Conservation (phyloP, 2,113 vertebrate species). For the Monarcha castaneiventris region DNA sequence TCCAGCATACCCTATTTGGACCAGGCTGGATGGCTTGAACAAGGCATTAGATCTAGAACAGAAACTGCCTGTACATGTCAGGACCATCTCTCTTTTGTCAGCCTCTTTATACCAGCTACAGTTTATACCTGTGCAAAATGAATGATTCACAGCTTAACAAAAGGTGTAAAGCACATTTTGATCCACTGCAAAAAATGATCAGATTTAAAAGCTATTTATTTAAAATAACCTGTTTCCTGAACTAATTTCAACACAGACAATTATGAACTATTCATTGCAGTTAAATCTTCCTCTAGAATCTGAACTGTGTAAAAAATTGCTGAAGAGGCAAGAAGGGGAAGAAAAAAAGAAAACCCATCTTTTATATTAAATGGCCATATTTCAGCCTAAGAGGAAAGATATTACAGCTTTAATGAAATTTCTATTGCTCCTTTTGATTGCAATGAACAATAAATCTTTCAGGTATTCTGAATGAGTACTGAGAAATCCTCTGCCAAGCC, state of each 20-base stretch:
- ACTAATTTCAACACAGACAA: neutral
- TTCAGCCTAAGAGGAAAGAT: neutral
- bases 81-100: neutral
- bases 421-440: neutral
- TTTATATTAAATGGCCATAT: neutral
- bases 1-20: constrained; percentile 43
- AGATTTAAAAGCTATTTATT: neutral
- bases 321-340: neutral
- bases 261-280: neutral
- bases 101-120: neutral
- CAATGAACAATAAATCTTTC: neutral
- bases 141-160: neutral
- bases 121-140: neutral
- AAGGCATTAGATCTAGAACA: neutral
- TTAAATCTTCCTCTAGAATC: neutral
- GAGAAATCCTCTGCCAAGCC: neutral
- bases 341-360: neutral
- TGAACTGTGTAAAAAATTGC: neutral
- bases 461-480: neutral
- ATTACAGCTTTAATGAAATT: neutral
- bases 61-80: neutral
- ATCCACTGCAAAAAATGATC: neutral
- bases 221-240: neutral
- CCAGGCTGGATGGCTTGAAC: neutral
- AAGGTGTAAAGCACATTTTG: neutral